These are phyloP conservation scores for Discoglossus pictus DNA, from an alignment of 2,797 vertebrate species.

Conservation along the genomic window DNA sequence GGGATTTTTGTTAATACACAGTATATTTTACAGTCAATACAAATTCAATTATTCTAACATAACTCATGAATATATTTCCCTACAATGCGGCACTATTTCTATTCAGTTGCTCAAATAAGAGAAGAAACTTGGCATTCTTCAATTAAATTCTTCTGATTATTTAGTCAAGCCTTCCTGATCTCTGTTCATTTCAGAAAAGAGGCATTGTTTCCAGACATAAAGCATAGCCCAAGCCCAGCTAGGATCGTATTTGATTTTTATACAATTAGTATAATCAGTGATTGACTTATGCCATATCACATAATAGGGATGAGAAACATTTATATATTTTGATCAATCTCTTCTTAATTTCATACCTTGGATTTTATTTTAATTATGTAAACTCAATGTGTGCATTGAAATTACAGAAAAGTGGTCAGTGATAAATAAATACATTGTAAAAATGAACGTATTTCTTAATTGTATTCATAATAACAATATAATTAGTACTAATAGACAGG, in stretches of 20 bases:
- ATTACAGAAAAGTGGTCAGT: too few species aligned
- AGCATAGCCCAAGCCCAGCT: constrained; percentile 15
- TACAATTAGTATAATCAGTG: constrained; percentile 12
- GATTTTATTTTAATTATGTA: constrained; percentile 4
- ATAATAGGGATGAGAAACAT: constrained; percentile 4
- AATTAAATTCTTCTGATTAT: constrained; percentile 65
- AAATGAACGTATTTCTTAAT: too few species aligned
- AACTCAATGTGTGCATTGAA: too few species aligned
- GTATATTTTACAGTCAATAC: constrained; percentile 29
- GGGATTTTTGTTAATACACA: constrained; percentile 10
- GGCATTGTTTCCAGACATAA: constrained; percentile 60
- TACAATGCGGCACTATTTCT: constrained; percentile 19
- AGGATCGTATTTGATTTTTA: not conserved
- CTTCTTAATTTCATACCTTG: not conserved
- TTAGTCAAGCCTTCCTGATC: constrained; percentile 59
- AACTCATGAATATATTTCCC: constrained; percentile 34
- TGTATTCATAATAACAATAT: too few species aligned
- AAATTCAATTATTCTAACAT: constrained; percentile 39
- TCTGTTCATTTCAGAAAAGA: constrained; percentile 62
- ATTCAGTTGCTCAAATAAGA: constrained; percentile 16
- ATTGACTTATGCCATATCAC: not conserved
- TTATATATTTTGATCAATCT: constrained; percentile 5
- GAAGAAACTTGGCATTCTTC: constrained; percentile 28
- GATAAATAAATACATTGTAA: too few species aligned
- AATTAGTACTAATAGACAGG: too few species aligned